These are phyloP conservation scores for Neofelis nebulosa DNA, from an alignment of 2,113 vertebrate species.

Conservation along the genomic window DNA sequence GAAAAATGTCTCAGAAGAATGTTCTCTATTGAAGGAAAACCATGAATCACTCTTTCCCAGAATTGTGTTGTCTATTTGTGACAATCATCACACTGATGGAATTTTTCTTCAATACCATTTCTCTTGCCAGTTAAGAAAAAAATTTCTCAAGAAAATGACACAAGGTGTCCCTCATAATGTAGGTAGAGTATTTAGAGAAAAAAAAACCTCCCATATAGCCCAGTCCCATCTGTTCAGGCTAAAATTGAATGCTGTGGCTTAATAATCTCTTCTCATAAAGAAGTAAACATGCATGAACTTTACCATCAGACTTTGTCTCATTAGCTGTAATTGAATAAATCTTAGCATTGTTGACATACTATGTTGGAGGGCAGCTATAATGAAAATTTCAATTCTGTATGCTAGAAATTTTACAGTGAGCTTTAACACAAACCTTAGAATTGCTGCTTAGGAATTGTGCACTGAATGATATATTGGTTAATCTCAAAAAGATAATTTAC, in stretches of 20 bases:
- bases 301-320: background rate
- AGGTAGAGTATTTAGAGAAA: background rate
- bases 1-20: background rate
- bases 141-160: background rate
- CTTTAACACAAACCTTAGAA: slow-evolving; percentile 30
- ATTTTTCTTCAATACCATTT: background rate
- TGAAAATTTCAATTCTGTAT: slow-evolving; percentile 8
- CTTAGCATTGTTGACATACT: background rate
- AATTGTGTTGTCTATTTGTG: background rate
- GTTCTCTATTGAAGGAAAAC: background rate
- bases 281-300: slow-evolving; percentile 36
- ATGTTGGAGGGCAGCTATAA: background rate
- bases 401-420: background rate
- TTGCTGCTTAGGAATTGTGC: slow-evolving; percentile 2
- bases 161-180: background rate
- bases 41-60: background rate
- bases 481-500: background rate
- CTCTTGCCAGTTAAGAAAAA: slow-evolving; percentile 34
- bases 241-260: background rate
- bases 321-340: slow-evolving; percentile 29
- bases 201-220: background rate
- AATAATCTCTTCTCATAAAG: slow-evolving; percentile 37
- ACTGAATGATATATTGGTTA: background rate
- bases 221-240: background rate
- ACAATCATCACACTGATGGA: background rate